These are phyloP conservation scores for Tridacna gigas DNA, from an alignment of 2,888 invertebrate genomes.

Conservation along the genomic window DNA sequence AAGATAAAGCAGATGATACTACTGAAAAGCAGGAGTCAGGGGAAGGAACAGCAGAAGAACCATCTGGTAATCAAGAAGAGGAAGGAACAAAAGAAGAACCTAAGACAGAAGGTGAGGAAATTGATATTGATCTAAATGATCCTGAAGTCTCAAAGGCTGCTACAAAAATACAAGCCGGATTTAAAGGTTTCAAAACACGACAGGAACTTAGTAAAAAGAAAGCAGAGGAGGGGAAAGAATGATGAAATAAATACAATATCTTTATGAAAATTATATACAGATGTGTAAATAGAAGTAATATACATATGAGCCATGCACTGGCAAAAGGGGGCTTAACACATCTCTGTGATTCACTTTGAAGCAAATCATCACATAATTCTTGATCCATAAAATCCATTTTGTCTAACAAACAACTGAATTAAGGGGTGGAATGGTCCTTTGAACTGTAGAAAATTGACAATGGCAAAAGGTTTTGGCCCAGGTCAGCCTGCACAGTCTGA, in stretches of 20 bases:
- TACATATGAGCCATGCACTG: no score
- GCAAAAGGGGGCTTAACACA: no score
- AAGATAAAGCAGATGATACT: conserved; percentile 47
- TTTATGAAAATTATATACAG: not conserved
- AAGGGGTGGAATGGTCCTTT: no score
- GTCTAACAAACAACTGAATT: no score
- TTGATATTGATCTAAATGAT: conserved; percentile 83
- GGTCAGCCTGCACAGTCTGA: no score
- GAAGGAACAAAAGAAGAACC: conserved; percentile 29
- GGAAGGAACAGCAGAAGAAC: conserved; percentile 30
- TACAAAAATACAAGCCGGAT: conserved; percentile 82
- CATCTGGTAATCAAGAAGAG: conserved; percentile 29
- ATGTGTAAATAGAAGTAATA: no score
- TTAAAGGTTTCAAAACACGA: conserved; percentile 77
- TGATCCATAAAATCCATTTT: no score
- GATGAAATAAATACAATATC: not conserved
- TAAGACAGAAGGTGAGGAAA: conserved; percentile 70
- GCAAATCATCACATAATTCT: no score
- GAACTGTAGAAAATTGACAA: no score
- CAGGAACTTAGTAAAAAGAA: conserved; percentile 66
- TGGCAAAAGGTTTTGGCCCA: no score
- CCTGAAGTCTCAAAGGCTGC: conserved; percentile 83
- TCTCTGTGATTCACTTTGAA: no score
- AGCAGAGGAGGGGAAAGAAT: conserved; percentile 13
- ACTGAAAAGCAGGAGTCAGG: conserved; percentile 44